Conservation (phyloP, 2,797 vertebrate genomes). For the Rachycentron canadum region DNA sequence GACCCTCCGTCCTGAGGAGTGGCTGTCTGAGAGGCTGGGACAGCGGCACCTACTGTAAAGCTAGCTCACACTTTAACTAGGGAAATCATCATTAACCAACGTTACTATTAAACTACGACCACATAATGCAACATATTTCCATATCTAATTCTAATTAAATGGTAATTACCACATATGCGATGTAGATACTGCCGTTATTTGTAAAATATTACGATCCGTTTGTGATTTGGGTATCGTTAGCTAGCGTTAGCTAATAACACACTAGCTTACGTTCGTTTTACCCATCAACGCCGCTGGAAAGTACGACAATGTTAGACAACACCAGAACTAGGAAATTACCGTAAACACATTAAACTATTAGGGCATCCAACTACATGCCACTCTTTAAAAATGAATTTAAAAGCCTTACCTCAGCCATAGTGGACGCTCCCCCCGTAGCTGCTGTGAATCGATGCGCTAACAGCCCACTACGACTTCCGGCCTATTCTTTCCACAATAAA, state of each 20-base stretch:
- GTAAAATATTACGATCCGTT: not conserved
- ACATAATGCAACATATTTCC: not conserved
- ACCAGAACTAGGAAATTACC: rapidly evolving
- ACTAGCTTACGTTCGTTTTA: slow-evolving; percentile 54
- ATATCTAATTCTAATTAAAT: rapidly evolving
- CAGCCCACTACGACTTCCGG: slow-evolving; percentile 42
- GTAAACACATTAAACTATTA: rapidly evolving
- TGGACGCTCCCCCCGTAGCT: slow-evolving; percentile 24
- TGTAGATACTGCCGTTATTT: not conserved
- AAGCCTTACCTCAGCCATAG: slow-evolving; percentile 78
- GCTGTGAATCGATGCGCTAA: not conserved
- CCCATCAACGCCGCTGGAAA: not conserved
- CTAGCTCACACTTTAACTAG: not conserved
- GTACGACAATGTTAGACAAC: not conserved
- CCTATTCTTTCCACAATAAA: slow-evolving; percentile 30
- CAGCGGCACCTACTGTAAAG: not conserved
- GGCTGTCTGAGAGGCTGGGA: not conserved
- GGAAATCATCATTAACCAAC: no score
- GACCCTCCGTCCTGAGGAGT: not conserved
- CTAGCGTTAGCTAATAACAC: slow-evolving; percentile 44
- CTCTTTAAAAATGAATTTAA: not conserved
- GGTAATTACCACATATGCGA: rapidly evolving
- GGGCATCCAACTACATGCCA: rapidly evolving
- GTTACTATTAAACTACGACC: not conserved
- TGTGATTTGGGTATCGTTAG: not conserved